A percentile compares a stretch with the other conserved stretches of the same genome.
phyloP scores from a whole-genome alignment of 2,888 invertebrate species.

The Tyria jacobaeae region DNA sequence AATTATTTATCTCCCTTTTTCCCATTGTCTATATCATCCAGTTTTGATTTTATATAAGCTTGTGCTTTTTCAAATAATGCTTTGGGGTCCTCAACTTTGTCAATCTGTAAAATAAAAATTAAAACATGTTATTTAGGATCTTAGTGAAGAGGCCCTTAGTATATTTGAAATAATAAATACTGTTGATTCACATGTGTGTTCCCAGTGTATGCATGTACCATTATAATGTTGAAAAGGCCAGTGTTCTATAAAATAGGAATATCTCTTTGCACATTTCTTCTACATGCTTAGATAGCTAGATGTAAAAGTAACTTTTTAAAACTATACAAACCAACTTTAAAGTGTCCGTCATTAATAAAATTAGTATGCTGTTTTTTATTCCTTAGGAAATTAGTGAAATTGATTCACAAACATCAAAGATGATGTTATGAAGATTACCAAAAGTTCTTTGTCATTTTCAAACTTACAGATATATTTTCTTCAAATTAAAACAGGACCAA shows the following conservation, averaged over 20 bases:
- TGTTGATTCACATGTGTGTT: too few species aligned
- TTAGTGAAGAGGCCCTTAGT: not conserved
- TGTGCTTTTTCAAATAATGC: conserved; percentile 90
- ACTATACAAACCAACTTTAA: too few species aligned
- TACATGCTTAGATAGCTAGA: too few species aligned
- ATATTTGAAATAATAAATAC: not conserved
- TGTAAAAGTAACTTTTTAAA: too few species aligned
- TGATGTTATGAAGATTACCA: too few species aligned
- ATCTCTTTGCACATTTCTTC: not conserved
- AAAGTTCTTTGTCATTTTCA: too few species aligned
- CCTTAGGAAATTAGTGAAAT: too few species aligned
- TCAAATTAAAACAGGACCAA: too few species aligned
- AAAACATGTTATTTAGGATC: conserved; percentile 7
- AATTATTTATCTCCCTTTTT: conserved; percentile 70
- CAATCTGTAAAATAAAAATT: conserved; percentile 87
- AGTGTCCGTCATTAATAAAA: too few species aligned
- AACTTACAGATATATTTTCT: too few species aligned
- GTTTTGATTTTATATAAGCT: conserved; percentile 89
- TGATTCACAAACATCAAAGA: too few species aligned
- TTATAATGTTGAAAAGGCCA: not conserved
- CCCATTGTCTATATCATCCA: conserved; percentile 67
- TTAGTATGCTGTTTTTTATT: too few species aligned
- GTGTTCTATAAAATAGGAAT: not conserved
- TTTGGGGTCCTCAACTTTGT: conserved; percentile 93
- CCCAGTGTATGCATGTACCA: not conserved